Evolutionary conservation across 2,797 vertebrate species (phyloP).

Genomic region (Podarcis lilfordi): DNA sequence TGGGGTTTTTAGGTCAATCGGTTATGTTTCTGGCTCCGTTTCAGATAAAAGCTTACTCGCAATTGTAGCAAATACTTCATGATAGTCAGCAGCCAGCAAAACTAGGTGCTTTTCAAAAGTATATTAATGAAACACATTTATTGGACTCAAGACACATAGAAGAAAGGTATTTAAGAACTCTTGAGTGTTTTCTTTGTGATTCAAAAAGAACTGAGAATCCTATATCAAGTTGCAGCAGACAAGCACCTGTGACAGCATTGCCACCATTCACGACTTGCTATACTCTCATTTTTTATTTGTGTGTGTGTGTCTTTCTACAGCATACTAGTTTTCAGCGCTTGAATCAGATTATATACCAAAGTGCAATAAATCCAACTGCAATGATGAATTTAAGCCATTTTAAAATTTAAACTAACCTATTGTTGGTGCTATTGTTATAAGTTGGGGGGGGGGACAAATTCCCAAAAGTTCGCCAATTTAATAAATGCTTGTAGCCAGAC

Average conservation of each 20-base stretch:
- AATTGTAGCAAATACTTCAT: background rate
- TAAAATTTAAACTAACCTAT: no score
- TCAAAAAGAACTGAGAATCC: conserved; percentile 6
- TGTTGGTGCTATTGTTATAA: no score
- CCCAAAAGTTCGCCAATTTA: no score
- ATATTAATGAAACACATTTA: background rate
- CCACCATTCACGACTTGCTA: background rate
- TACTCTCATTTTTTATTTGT: background rate
- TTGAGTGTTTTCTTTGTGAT: background rate
- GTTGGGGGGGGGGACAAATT: no score
- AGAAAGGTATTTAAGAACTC: background rate
- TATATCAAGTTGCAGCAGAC: background rate
- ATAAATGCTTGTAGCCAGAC: no score
- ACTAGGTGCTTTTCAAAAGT: background rate
- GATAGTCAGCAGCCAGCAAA: background rate
- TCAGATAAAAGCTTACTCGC: background rate
- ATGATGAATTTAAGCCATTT: no score
- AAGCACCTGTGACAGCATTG: background rate
- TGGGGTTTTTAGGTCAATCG: background rate
- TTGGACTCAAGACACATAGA: background rate
- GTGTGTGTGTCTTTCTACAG: no score
- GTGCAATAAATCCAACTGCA: no score
- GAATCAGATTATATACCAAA: background rate
- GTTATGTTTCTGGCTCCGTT: background rate
- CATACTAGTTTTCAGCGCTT: background rate